Evolutionary conservation across 2,113 vertebrate genomes (phyloP).

Genomic region (Neotragus pygmaeus): DNA sequence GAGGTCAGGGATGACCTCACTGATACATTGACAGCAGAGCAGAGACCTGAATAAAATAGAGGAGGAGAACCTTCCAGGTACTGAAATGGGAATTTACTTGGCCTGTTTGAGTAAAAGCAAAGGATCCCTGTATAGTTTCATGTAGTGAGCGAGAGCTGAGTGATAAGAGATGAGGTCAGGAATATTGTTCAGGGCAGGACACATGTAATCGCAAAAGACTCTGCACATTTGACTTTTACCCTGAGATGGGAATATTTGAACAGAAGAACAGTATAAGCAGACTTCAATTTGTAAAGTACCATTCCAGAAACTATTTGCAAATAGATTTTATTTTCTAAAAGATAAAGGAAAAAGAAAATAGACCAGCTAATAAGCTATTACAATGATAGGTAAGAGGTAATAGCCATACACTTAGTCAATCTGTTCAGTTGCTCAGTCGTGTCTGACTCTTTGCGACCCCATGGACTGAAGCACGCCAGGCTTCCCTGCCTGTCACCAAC

Average conservation of each 20-base stretch:
- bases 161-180: neutral
- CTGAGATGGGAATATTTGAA: neutral
- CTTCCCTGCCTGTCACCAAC: neutral
- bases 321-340: neutral
- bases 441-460: neutral
- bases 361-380: neutral
- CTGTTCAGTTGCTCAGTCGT: neutral
- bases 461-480: fast-evolving
- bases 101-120: neutral
- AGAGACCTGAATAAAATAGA: neutral
- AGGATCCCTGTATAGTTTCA: neutral
- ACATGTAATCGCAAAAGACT: neutral
- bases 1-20: neutral
- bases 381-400: neutral
- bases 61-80: neutral
- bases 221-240: neutral
- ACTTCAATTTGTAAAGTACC: neutral
- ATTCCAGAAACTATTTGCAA: neutral
- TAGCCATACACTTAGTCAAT: neutral
- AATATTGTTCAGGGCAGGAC: neutral
- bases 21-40: neutral
- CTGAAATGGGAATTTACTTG: neutral
- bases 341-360: neutral
- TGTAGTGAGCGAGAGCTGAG: neutral
- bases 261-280: neutral